Conservation (phyloP, 2,888 invertebrate species). For the Xanthostigma xanthostigma region DNA sequence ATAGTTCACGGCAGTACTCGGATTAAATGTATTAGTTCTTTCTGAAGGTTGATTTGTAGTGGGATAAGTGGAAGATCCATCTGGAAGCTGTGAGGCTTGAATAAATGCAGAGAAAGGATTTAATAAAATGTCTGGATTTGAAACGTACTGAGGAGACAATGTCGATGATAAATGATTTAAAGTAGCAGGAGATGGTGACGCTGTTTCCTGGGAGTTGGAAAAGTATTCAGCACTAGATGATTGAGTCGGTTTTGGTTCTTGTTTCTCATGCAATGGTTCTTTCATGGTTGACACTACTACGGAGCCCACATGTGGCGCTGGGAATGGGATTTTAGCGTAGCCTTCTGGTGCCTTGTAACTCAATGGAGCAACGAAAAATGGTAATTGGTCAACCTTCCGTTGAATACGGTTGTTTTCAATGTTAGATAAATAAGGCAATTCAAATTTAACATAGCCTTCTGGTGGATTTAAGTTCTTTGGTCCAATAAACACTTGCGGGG, state of each 20-base stretch:
- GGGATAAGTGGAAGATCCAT: not conserved
- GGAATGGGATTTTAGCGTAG: slow-evolving; percentile 72
- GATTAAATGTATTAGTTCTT: too few relatives aligned
- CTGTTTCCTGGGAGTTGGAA: not conserved
- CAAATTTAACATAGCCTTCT: slow-evolving; percentile 61
- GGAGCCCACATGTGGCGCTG: slow-evolving; percentile 75
- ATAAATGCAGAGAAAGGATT: not conserved
- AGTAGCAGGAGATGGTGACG: not conserved
- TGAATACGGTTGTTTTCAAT: slow-evolving; percentile 51
- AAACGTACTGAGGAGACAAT: not conserved
- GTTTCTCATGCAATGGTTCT: slow-evolving; percentile 19
- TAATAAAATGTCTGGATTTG: not conserved
- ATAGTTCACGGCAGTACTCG: too few relatives aligned
- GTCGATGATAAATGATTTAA: not conserved
- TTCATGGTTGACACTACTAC: slow-evolving; percentile 46
- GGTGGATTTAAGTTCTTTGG: slow-evolving; percentile 59
- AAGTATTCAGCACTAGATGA: too few relatives aligned
- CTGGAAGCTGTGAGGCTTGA: not conserved
- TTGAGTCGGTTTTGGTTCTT: slow-evolving; percentile 20
- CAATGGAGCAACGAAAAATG: slow-evolving; percentile 74
- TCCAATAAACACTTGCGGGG: slow-evolving; percentile 69
- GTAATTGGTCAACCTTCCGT: slow-evolving; percentile 55
- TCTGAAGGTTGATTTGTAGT: too few relatives aligned
- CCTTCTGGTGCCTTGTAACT: slow-evolving; percentile 74
- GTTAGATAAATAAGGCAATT: slow-evolving; percentile 66